Evolutionary conservation across 2,113 vertebrate species (phyloP), one percentile per base, ranked within the genome.

Genomic region (Lasiurus cinereus): DNA sequence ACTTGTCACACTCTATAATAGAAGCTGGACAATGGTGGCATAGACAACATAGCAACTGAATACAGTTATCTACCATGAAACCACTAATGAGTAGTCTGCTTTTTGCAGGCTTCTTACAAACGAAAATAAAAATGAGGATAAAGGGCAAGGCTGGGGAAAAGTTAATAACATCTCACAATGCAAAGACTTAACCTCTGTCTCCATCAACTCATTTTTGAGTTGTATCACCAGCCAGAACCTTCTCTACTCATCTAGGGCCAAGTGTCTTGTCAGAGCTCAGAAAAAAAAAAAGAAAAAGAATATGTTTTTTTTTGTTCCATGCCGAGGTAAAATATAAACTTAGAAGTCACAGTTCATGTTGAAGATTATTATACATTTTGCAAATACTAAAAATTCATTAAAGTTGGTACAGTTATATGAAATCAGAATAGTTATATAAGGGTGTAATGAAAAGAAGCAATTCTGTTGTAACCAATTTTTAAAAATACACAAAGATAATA

Each of bases 391-490:
- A 94, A 96, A 85, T 31, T 88, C 27, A 82, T 69, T 95, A 88
- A 94, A 92, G 93, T 93, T 76, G 85, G 54, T 48, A 77, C 21
- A 13, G 76, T 76, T 93, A 93, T 19, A 69, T 82, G 82, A 96
- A 92, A 88, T 90, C 80, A 92, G 59, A 66, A 94, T 22, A 56
- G 50, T 88, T 88, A 89, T 16, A 85, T 89, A 93, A 92, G 88
- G 21, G 15, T 66, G 33, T 80, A 83, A 95, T 78, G 77, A 93
- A 95, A 83, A 97, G 66, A 96, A 94, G 50, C 74, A 93, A 69
- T 92, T 96, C 91, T 93, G 87, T 66, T 87, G 9, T 84, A 95
- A 94, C 33, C 52, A 72, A 73, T 95, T 91, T 73, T 84, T 29
- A 14, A 56, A 92, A 93, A 69, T 73, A 93, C 14, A 66, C 72